These are phyloP conservation scores for Pseudotriccus pelzelni DNA, from an alignment of 2,797 vertebrate species.

Conservation along the genomic window DNA sequence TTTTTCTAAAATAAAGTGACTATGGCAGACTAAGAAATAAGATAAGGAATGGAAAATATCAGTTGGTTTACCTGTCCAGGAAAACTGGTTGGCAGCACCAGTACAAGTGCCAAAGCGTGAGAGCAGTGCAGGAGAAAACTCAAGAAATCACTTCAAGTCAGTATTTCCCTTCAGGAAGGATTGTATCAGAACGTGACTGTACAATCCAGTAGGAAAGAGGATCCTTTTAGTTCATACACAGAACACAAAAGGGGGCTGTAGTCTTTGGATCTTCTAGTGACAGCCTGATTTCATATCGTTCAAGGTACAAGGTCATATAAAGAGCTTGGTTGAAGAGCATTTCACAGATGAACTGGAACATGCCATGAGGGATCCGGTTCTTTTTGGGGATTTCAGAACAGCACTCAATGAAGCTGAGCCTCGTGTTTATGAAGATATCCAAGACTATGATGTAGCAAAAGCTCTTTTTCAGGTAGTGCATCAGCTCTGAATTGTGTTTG, in stretches of 20 bases:
- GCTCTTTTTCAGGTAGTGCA: conserved; percentile 88
- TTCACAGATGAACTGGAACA: conserved; percentile 81
- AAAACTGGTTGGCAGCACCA: neutral
- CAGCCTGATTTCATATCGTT: neutral
- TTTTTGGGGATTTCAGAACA: conserved; percentile 93
- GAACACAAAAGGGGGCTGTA: neutral
- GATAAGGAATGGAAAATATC: neutral
- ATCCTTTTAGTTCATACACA: no score
- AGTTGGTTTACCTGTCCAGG: neutral
- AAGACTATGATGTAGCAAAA: conserved; percentile 91
- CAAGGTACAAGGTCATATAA: conserved; percentile 89
- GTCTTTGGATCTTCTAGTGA: neutral
- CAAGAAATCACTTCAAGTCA: neutral
- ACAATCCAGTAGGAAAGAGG: neutral
- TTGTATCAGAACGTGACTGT: neutral
- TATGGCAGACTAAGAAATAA: neutral
- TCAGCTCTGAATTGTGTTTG: neutral
- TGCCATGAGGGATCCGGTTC: conserved; percentile 87
- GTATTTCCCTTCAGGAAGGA: neutral
- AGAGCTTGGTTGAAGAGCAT: conserved; percentile 79
- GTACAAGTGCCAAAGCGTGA: neutral
- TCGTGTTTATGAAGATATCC: conserved; percentile 91
- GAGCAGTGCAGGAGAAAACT: neutral
- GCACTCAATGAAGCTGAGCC: conserved; percentile 85
- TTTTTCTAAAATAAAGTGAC: neutral